Evolutionary conservation across 2,888 invertebrate genomes (phyloP), one percentile per base, ranked within the genome.

Genomic region (Protodeltote pygarga): DNA sequence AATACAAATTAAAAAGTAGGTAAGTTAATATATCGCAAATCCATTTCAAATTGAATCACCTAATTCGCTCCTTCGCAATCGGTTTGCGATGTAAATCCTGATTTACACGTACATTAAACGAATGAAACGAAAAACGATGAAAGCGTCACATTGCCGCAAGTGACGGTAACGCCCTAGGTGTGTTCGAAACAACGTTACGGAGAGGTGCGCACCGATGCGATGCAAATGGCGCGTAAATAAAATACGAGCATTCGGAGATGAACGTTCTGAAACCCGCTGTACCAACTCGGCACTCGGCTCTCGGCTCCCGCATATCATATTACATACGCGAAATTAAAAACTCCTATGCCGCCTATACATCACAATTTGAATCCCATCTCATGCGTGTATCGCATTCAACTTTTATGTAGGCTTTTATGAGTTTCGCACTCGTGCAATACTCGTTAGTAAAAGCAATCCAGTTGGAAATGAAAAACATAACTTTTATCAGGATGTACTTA

Each of bases 191-290:
- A 69, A 65, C 65, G 65, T 68, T 68, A 66, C 32, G 28, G 32
- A 14, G 53, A 50, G 33, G 61, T 41, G 71, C 41, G 68, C 67
- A 67, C 61, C 65, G 63, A 58, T 54, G 62, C 66, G 73, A 71
- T 79, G 81, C 77, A 84, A 84, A 86, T 86, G 80, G 77, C 62
- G 74, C 73, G 80, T 87, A 83, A 88, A 89, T 90, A 88, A 89
- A 81, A 85, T 83, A 88, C 75, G 82, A 83, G 72, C 53, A 54
- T 63, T 55, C 46, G 45, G 64, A 65, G 71, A 60, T 57, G 40
- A 47, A 54, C 40, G 40, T 44, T 53, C 48, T 50, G 57, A 62
- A 55, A 60, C 68, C 54, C 55, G 59, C 71, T 71, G 57, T 46
- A 64, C 46, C 15, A 38, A 52, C 54, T 49, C 48, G 31, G 37